phyloP scores from a whole-genome alignment of 2,113 vertebrate species.

The Gracilinanus agilis region DNA sequence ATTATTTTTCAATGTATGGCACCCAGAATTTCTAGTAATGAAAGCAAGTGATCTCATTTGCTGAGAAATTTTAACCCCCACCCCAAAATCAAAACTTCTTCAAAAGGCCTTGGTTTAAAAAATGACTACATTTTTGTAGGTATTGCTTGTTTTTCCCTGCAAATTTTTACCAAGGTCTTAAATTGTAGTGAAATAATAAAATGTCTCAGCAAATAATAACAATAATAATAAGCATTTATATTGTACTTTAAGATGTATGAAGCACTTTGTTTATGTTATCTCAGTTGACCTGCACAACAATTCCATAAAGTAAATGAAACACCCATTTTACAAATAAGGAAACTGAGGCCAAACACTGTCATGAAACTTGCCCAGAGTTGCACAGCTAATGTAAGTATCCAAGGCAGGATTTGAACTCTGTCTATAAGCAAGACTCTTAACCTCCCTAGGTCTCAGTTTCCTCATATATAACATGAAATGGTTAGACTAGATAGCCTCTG shows the following conservation, averaged over 20 bases:
- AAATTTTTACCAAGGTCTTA: neutral
- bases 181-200: neutral
- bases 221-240: too few relatives aligned
- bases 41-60: constrained; percentile 26
- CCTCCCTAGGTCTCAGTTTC: neutral
- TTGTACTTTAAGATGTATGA: neutral
- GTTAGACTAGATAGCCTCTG: neutral
- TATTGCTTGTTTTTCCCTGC: neutral
- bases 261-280: neutral
- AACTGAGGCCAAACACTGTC: neutral
- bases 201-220: neutral
- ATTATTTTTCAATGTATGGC: constrained; percentile 17
- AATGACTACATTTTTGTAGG: neutral
- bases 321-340: neutral
- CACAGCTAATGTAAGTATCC: neutral
- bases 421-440: neutral
- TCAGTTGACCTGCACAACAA: neutral
- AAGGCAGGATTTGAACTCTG: neutral
- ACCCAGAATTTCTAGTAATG: constrained; percentile 25
- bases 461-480: neutral
- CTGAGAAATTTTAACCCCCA: neutral
- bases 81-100: neutral
- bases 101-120: neutral
- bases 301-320: neutral
- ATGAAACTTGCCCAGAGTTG: neutral